Evolutionary conservation across 2,797 vertebrate species (phyloP), one percentile per base, ranked within the genome.

Genomic region (Meda fulgida): DNA sequence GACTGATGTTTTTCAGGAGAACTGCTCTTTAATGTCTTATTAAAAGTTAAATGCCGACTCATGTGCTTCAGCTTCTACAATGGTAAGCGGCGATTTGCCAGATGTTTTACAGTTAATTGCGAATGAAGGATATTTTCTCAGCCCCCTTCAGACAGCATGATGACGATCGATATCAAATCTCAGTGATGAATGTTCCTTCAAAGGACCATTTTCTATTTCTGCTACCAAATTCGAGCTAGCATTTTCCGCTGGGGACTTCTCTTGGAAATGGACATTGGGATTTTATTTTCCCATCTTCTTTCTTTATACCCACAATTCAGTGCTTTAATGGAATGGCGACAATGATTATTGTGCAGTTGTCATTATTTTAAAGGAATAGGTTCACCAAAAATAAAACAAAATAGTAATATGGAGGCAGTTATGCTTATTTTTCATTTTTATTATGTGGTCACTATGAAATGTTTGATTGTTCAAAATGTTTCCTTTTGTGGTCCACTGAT

Each of bases 71-170:
- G 65, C 53, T 66, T 77, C 34, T 85, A n/a, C 66, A 66, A 77
- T 9, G 38, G 36, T 81, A 58, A 60, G 63, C 58, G 34, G 53
- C 31, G 67, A 7, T 55, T 72, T 69, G 21, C 80, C 63, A 70
- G 71, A 58, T 81, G 72, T 66, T 88, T 84, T 81, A 80, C 51
- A n/a, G 55, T 81, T 80, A 82, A 81, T 81, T 83, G 67, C 51
- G 26, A n/a, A 79, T 86, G 76, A 79, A 82, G 81, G 82, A 85
- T 79, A 87, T 87, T 83, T 85, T 89, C 84, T 87, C 80, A 73
- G 66, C 82, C 78, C 55, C 81, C 79, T 86, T 82, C 69, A 84
- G 84, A 86, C 86, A 70, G 11, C 43, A 1, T 0, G 72, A 43
- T 81, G 34, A 70, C 80, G 85, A 85, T 87, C 84, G 75, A 87